Evolutionary conservation across 2,888 invertebrate genomes (phyloP).

Genomic region (Homarus gammarus): DNA sequence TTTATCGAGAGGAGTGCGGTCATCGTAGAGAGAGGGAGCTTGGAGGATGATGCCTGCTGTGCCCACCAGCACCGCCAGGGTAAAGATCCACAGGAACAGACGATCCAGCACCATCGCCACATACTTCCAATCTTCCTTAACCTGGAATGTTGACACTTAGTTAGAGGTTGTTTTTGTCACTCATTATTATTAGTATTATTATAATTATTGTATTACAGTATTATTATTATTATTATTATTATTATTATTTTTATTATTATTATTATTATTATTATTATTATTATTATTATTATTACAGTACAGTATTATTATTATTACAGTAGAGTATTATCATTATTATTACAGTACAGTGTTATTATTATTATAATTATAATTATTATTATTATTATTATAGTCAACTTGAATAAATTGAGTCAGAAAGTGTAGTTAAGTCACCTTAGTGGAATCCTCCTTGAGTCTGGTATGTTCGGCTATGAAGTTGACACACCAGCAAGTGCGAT

Average conservation of each 20-base stretch:
- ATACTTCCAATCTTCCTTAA: conserved; percentile 82
- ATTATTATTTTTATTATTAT: no score
- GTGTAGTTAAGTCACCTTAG: conserved; percentile 75
- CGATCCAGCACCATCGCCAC: conserved; percentile 82
- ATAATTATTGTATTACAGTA: not conserved
- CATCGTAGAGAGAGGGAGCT: conserved; percentile 80
- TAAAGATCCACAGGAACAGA: conserved; percentile 82
- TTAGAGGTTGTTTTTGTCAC: not conserved
- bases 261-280: no score
- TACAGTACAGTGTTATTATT: no score
- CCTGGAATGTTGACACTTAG: conserved; percentile 75
- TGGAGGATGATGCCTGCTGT: conserved; percentile 80
- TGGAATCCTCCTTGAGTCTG: conserved; percentile 76
- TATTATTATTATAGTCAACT: no score
- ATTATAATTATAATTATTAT: no score
- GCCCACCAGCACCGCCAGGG: conserved; percentile 81
- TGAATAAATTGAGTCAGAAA: no score
- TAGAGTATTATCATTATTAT: no score
- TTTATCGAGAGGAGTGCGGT: conserved; percentile 77
- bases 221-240: no score
- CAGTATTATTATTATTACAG: no score
- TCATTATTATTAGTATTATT: not conserved
- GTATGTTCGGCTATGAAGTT: conserved; percentile 77
- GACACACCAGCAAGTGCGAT: conserved; percentile 77
- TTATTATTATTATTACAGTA: no score